Base-by-base conservation (phyloP, 2,113 vertebrate genomes). In the Rana temporaria region DNA sequence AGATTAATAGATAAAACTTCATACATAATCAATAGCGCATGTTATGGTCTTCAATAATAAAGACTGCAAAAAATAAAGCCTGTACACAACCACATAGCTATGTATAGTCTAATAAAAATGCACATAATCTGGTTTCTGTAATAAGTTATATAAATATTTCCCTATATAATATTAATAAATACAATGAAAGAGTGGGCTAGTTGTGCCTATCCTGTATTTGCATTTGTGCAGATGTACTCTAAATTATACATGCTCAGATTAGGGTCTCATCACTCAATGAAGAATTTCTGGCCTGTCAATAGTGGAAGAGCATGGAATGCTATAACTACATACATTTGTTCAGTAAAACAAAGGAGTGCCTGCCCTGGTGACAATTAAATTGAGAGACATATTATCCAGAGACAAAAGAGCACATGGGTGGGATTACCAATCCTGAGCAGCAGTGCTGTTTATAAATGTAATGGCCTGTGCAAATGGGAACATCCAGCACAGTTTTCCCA, bases 251-350 rank as follows among this genome's bases (percentile, higher is more conserved):
- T 74, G 55, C 26, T 24, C 26, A 59, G 59, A 74, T 74, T 74
- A 74, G 22, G 71, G 55, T 38, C 71, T 38, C 11, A 56, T 74
- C 71, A 74, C 71, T 74, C 71, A 74, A 16, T 74, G 56, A 74
- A 7, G 55, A 26, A 7, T 59, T 73, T 73, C 53, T 57, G 70
- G 52, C 3, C 22, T 57, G 71, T 74, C 55, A 60, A 59, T 60
- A 56, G 12, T 38, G 8, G 9, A 73, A 20, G 26, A 74, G 18
- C 38, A 38, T n/a, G 55, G 71, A 74, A 74, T 74, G 71, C 17
- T 74, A 16, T 34, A 60, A 32, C 55, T 59, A 17, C 11, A 59
- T 57, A 15, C 71, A 30, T 60, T 60, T 74, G 71, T 60, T 59
- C 34, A 17, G 71, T 20, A 60, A 34, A 60, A 74, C 71, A 74